Base-by-base conservation (phyloP, 2,888 invertebrate species). In the Timema podura region DNA sequence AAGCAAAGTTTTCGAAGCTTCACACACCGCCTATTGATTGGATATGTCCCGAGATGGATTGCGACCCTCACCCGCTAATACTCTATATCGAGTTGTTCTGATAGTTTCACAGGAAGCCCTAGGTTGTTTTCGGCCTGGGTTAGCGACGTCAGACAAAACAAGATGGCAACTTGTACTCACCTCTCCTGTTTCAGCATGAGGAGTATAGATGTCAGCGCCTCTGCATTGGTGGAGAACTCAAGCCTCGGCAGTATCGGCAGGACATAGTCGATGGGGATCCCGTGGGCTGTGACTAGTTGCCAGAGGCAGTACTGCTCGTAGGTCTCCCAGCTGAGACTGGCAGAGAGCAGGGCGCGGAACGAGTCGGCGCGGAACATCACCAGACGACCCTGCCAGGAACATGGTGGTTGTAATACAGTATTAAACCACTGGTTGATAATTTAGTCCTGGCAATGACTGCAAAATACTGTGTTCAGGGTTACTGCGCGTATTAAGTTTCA, bases 221-320 rank as follows among this genome's bases (percentile, higher is more conserved):
- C 98, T 0, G 96, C 90, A 80, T 98, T 95, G 76, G 90, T 91
- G 79, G 89, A 86, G 80, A 90, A 89, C 77, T 92, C 91, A 72
- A 96, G 82, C 78, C 93, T 93, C n/a, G 90, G 88, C 75, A 92
- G 82, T 75, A 91, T 83, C 51, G 94, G 91, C 78, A 95, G 83
- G 74, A 97, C 89, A 79, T 92, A 91, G 78, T 96, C 95, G n/a
- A 96, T 88, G 68, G 95, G 91, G 79, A 97, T 92, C 80, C 95
- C 94, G 80, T 98, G 98, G 59, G 96, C 96, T 75, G 92, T 90
- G 66, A 98, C 88, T 71, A 99, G 85, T 82, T 98, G 97, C 98
- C 98, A 99, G 64, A 98, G 87, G 81, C 96, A 97, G 80, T 94
- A 91, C 82, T 99, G 98, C 81, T 98, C 98, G 77, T 96, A 94